Base-by-base conservation (phyloP, 2,888 invertebrate genomes). In the Drosophila fulvimacula region DNA sequence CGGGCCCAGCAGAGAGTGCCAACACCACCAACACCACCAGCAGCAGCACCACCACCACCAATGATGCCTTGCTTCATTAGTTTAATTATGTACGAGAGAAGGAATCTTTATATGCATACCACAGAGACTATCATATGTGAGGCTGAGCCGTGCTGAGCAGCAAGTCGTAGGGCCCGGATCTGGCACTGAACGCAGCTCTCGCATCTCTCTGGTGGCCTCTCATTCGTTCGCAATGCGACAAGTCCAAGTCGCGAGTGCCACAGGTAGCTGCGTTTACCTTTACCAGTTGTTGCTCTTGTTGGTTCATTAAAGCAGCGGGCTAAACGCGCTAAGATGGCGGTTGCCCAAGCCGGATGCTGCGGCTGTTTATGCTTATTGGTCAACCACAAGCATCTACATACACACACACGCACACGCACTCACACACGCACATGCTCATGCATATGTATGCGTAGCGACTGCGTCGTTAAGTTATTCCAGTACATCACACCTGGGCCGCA, bases 391-490 rank as follows among this genome's bases (percentile, higher is more conserved):
- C 68, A 78, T 72, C 72, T 65, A 68, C 86, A 82, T 79, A 66
- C 21, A 74, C 58, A 64, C 24, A 53, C 24, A 36, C 15, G 57
- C 34, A 41, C 48, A 34, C 53, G 21, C 53, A 49, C 56, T 27
- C 58, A 56, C 53, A 67, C 55, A 32, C 39, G 34, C n/a, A 21
- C 17, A 61, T 30, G 41, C 49, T 44, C 56, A 79, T 80, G 73
- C 64, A 73, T 80, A 85, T 88, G 88, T 83, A 81, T 86, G 89
- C 78, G 73, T 88, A 48, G 44, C 58, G 46, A 53, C 89, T 89
- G 83, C 83, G 83, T 89, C 72, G 85, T 82, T 86, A 86, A 86
- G 85, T 89, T 86, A 86, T 86, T 88, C 89, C 88, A 88, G 85
- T 88, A 86, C 85, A 89, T 86, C 85, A 86, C 85, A 86, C 85